These are phyloP conservation scores for Accipiter cooperii DNA, from an alignment of 2,113 vertebrate species.

Conservation along the genomic window DNA sequence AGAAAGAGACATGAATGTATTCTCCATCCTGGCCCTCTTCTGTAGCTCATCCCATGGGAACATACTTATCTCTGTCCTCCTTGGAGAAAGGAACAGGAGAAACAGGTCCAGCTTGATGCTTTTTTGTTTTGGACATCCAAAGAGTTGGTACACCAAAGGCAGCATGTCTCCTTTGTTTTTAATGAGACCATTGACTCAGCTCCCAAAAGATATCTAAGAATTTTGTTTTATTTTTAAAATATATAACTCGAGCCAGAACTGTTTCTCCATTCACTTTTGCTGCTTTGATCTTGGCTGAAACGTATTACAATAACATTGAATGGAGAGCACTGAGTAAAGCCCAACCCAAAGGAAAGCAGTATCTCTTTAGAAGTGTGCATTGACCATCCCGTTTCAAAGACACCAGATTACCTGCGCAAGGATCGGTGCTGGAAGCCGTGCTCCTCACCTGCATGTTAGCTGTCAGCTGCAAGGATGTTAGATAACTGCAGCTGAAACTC, in stretches of 20 bases:
- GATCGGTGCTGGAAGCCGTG: neutral
- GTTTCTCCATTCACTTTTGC: neutral
- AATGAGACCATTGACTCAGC: neutral
- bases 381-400: neutral
- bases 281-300: slow-evolving; percentile 10
- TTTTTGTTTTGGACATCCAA: neutral
- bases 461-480: neutral
- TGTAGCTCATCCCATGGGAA: neutral
- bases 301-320: neutral
- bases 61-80: neutral
- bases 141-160: neutral
- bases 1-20: neutral
- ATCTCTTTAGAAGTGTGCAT: neutral
- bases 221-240: neutral
- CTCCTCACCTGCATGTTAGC: neutral
- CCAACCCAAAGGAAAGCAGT: neutral
- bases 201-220: neutral
- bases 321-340: neutral
- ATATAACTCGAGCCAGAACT: neutral
- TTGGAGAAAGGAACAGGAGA: neutral
- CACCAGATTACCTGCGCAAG: neutral
- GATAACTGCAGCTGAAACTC: neutral
- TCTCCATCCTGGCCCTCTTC: neutral
- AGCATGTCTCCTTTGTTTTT: neutral
- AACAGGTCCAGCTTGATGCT: neutral